phyloP scores from a whole-genome alignment of 2,113 vertebrate species.

The Rhinoderma darwinii region DNA sequence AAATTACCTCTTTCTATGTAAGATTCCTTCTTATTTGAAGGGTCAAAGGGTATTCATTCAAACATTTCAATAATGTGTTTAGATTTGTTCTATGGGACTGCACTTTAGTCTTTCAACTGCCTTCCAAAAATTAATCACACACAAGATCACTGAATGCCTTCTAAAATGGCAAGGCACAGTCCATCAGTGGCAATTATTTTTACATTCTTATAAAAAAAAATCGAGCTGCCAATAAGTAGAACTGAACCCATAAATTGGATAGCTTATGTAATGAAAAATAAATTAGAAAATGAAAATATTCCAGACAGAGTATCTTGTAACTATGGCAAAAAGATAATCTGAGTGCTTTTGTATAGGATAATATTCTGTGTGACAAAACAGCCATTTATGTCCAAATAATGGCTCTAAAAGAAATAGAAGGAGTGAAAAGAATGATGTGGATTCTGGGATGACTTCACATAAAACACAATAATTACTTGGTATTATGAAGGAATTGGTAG shows the following conservation, averaged over 20 bases:
- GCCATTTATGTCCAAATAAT: conserved; percentile 58
- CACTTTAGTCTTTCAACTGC: conserved; percentile 26
- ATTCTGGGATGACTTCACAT: conserved; percentile 55
- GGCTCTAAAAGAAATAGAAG: conserved; percentile 51
- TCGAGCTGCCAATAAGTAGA: not conserved
- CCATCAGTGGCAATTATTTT: conserved; percentile 9
- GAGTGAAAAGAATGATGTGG: conserved; percentile 52
- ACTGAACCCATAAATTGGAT: not conserved
- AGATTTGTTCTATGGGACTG: conserved; percentile 6
- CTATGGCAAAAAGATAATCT: conserved; percentile 17
- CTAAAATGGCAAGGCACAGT: not conserved
- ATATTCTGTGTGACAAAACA: conserved; percentile 55
- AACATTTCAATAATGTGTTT: not conserved
- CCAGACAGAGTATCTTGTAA: not conserved
- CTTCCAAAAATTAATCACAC: conserved; percentile 10
- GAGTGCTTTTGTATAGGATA: conserved; percentile 48
- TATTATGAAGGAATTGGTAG: conserved; percentile 58
- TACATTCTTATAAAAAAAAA: conserved; percentile 27
- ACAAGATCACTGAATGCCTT: conserved; percentile 10
- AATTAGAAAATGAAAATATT: conserved; percentile 38
- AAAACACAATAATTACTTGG: conserved; percentile 59
- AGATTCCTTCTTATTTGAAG: not conserved
- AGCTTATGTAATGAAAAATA: conserved; percentile 33
- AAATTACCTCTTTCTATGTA: not conserved
- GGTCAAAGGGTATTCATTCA: conserved; percentile 15